Evolutionary conservation across 1,140 invertebrate species (phyloP).

Genomic region (Euwallacea similis): DNA sequence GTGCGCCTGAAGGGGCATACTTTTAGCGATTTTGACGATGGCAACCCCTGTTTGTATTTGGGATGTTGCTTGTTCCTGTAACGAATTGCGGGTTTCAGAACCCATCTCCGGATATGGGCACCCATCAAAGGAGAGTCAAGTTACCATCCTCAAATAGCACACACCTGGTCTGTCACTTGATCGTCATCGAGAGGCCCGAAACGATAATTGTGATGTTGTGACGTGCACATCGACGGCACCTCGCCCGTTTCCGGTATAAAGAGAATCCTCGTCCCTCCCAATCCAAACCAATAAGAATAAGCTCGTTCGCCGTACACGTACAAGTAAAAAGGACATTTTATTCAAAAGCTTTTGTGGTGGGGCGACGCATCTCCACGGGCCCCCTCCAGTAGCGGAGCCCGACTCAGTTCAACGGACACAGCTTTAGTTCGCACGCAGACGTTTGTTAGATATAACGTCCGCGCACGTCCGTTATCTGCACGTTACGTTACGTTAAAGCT

Average conservation of each 20-base stretch:
- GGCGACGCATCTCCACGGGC: conserved; percentile 24
- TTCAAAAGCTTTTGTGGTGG: conserved; percentile 31
- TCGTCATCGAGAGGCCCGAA: conserved; percentile 11
- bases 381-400: conserved; percentile 19
- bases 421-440: conserved; percentile 35
- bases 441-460: conserved; percentile 16
- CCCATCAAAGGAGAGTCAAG: conserved; percentile 19
- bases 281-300: conserved; percentile 41
- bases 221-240: conserved; percentile 37
- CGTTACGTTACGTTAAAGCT: neutral
- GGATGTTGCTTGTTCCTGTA: too few species aligned
- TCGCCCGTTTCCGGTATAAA: conserved; percentile 40
- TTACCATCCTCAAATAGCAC: conserved; percentile 18
- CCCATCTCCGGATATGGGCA: too few species aligned
- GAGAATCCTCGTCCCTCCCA: conserved; percentile 36
- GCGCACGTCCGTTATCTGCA: conserved; percentile 29
- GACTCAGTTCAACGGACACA: conserved; percentile 32
- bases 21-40: too few species aligned
- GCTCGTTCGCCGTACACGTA: conserved; percentile 27
- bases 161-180: conserved; percentile 42
- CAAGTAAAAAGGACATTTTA: conserved; percentile 35
- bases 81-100: too few species aligned
- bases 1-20: too few species aligned
- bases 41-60: too few species aligned
- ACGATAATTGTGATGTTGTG: conserved; percentile 40